These are phyloP conservation scores for Apodemus speciosus DNA, from an alignment of 2,113 vertebrate species.

Conservation along the genomic window DNA sequence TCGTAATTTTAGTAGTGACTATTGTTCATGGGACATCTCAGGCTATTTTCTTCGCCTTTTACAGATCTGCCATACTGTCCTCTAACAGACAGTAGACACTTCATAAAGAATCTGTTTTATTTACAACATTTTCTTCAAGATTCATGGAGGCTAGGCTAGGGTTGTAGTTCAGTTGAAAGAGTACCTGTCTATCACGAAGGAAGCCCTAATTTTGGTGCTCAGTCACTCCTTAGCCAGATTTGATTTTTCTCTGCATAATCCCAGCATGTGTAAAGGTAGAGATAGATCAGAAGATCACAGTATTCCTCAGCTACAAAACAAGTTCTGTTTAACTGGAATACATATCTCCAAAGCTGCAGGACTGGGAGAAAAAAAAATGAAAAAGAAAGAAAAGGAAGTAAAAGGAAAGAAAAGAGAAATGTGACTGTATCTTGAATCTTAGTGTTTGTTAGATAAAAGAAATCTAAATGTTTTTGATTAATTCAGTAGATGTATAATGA, in stretches of 20 bases:
- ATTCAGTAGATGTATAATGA: background rate
- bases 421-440: background rate
- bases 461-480: background rate
- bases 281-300: too few species aligned
- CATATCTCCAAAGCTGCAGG: background rate
- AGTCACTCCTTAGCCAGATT: background rate
- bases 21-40: background rate
- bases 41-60: background rate
- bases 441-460: background rate
- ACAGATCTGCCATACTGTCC: background rate
- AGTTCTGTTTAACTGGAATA: too few species aligned
- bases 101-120: background rate
- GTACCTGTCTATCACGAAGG: too few species aligned
- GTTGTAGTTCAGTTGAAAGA: background rate
- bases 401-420: background rate
- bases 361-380: fast-evolving
- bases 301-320: background rate
- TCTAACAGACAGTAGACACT: background rate
- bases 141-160: background rate
- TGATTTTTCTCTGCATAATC: background rate
- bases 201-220: too few species aligned
- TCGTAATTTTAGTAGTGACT: background rate
- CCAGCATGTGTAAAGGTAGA: too few species aligned
- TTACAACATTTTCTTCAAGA: background rate
- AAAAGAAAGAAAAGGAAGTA: fast-evolving